A percentile compares a stretch with the other conserved stretches of the same genome.
Conservation (phyloP, 2,113 vertebrate genomes). For the Melanotaenia duboulayi region DNA sequence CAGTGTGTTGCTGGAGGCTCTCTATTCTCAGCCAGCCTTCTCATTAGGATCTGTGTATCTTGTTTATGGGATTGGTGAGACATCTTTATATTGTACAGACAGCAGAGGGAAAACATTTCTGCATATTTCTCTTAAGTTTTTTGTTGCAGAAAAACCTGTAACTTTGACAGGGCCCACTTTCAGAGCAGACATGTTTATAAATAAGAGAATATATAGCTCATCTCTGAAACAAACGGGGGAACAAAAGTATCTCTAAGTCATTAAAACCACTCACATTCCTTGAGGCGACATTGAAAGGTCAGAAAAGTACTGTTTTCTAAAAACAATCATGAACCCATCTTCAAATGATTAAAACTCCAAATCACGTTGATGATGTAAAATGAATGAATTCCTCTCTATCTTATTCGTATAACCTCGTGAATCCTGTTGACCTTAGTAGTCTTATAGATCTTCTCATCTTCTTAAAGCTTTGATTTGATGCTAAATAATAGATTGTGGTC, state of each 20-base stretch:
- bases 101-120: not conserved
- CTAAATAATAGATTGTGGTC: slow-evolving; percentile 73
- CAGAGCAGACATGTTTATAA: not conserved
- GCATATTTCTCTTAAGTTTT: not conserved
- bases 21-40: no score
- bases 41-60: not conserved
- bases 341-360: not conserved
- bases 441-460: slow-evolving; percentile 24
- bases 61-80: slow-evolving; percentile 28
- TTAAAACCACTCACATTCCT: not conserved
- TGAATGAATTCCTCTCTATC: not conserved
- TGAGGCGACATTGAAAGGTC: slow-evolving; percentile 21
- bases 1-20: slow-evolving; percentile 48
- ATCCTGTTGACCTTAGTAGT: not conserved
- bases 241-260: not conserved
- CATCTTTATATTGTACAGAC: slow-evolving; percentile 28
- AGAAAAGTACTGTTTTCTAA: slow-evolving; percentile 1
- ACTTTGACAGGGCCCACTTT: not conserved
- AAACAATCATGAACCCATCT: not conserved
- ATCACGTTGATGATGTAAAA: slow-evolving; percentile 8
- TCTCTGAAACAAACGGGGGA: slow-evolving; percentile 3
- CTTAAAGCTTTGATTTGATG: slow-evolving; percentile 54
- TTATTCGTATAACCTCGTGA: slow-evolving; percentile 11
- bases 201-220: not conserved
- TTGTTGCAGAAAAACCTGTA: not conserved